A percentile compares a stretch with the other conserved stretches of the same genome.
Conservation (phyloP, 2,113 vertebrate genomes). For the Passer domesticus region DNA sequence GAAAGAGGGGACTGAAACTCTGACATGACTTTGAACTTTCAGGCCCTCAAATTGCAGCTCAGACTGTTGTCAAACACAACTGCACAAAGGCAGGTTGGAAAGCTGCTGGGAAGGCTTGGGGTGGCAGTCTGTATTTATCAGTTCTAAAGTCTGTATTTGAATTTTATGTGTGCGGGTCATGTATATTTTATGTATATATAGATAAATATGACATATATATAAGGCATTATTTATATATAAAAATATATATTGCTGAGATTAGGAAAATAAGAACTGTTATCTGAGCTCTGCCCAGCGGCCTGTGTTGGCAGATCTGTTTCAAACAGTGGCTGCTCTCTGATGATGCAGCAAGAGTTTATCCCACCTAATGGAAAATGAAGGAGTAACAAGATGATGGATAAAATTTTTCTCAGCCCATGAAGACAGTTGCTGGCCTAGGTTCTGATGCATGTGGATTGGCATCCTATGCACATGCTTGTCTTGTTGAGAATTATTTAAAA, state of each 20-base stretch:
- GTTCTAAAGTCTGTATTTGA: neutral
- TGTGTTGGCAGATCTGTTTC: neutral
- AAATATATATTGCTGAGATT: neutral
- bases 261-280: neutral
- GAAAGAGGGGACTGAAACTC: neutral
- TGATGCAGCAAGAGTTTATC: neutral
- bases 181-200: neutral
- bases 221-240: neutral
- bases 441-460: neutral
- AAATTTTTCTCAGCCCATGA: neutral
- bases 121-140: neutral
- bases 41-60: neutral
- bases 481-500: neutral
- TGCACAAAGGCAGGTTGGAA: neutral
- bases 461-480: neutral
- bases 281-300: neutral
- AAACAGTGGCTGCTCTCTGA: neutral
- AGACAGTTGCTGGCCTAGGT: neutral
- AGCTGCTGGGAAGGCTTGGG: neutral
- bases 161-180: neutral
- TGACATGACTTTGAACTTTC: neutral
- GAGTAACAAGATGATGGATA: neutral
- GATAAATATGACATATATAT: neutral
- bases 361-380: neutral
- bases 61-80: neutral